These are phyloP conservation scores for Arge pagana DNA, from an alignment of 2,888 invertebrate genomes.

Conservation along the genomic window DNA sequence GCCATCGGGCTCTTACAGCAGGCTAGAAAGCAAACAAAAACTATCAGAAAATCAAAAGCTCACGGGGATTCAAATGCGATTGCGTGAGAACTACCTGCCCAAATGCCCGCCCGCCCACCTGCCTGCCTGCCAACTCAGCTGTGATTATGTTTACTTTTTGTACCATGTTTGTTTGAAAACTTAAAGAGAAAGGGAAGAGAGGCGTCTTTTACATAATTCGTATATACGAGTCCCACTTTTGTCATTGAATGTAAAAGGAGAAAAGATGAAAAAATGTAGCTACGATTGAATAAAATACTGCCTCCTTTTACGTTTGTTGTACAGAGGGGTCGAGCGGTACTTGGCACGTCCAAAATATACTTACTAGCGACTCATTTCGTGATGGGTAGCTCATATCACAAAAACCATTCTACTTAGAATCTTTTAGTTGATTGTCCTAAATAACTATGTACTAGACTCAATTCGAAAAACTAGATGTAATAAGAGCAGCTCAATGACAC, in stretches of 20 bases:
- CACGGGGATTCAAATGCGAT: constrained; percentile 32
- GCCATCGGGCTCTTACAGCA: constrained; percentile 46
- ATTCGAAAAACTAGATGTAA: constrained; percentile 43
- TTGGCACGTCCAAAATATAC: constrained; percentile 32
- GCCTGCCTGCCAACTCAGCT: constrained; percentile 55
- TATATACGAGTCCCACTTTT: constrained; percentile 24
- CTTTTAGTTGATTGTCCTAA: constrained; percentile 40
- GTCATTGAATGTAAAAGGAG: constrained; percentile 37
- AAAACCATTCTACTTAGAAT: constrained; percentile 36
- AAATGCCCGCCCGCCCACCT: constrained; percentile 37
- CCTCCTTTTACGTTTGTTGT: constrained; percentile 30
- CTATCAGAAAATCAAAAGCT: constrained; percentile 32
- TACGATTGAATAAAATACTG: constrained; percentile 9
- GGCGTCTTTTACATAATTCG: constrained; percentile 32
- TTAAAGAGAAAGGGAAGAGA: constrained; percentile 31
- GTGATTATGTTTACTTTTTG: constrained; percentile 56
- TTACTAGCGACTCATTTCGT: constrained; percentile 31
- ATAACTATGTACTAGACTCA: constrained; percentile 39
- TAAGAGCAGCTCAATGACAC: constrained; percentile 54
- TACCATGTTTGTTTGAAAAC: constrained; percentile 44
- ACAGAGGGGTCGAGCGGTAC: constrained; percentile 29
- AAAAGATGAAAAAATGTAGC: constrained; percentile 19
- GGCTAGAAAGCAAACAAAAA: constrained; percentile 40
- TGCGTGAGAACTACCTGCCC: constrained; percentile 40
- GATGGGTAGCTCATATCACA: constrained; percentile 26